phyloP scores from a whole-genome alignment of 2,113 vertebrate genomes.

The Pelmatolapia mariae region DNA sequence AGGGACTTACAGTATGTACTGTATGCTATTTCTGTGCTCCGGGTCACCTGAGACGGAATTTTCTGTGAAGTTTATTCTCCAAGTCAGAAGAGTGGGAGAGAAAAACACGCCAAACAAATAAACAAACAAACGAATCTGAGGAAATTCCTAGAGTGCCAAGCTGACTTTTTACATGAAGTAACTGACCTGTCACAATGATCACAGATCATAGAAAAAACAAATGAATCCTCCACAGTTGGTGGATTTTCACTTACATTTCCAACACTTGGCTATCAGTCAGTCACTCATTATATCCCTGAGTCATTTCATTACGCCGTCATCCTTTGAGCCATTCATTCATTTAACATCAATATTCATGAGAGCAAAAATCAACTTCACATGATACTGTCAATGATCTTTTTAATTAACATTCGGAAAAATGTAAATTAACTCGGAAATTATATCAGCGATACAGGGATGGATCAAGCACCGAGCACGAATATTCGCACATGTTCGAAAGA shows the following conservation, averaged over 20 bases:
- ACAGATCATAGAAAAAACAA: neutral
- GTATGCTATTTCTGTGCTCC: neutral
- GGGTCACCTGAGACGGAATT: neutral
- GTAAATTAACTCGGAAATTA: neutral
- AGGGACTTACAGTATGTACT: neutral
- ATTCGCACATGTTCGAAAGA: neutral
- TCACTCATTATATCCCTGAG: conserved; percentile 18
- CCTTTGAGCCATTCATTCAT: conserved; percentile 26
- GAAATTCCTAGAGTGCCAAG: neutral
- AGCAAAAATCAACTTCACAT: conserved; percentile 9
- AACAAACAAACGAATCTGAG: neutral
- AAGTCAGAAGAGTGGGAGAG: neutral
- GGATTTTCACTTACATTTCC: neutral
- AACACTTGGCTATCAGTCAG: conserved; percentile 6
- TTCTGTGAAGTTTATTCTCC: neutral
- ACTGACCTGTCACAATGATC: neutral
- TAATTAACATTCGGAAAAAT: conserved; percentile 15
- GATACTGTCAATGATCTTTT: conserved; percentile 14
- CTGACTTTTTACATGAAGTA: neutral
- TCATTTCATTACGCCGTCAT: conserved; percentile 5
- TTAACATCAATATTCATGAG: conserved; percentile 28
- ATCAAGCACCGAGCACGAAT: neutral
- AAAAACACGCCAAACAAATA: neutral
- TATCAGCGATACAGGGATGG: neutral
- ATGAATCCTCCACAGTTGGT: neutral